phyloP scores from a whole-genome alignment of 2,113 vertebrate species.

The Chlorodrepanis virens region DNA sequence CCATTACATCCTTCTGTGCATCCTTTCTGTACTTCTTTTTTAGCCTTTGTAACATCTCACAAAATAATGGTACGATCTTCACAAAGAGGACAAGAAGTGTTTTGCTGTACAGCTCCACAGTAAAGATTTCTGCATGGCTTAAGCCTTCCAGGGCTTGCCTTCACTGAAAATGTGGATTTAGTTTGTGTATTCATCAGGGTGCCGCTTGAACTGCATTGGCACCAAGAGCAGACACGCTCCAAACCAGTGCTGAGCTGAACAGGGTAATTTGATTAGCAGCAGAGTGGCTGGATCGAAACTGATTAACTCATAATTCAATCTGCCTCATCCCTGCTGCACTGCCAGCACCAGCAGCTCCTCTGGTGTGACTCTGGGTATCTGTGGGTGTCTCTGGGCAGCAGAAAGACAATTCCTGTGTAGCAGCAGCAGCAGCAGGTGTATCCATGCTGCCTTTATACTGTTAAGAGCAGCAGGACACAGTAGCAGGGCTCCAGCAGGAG shows the following conservation, averaged over 20 bases:
- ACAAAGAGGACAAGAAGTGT: not conserved
- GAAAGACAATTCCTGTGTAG: not conserved
- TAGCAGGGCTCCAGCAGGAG: not conserved
- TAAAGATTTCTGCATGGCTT: not conserved
- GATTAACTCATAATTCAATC: not conserved
- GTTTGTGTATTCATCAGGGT: not conserved
- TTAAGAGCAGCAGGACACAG: not conserved
- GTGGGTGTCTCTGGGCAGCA: not conserved
- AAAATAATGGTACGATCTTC: not conserved
- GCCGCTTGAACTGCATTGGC: not conserved
- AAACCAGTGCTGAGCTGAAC: not conserved
- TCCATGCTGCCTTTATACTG: not conserved
- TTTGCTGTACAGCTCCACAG: not conserved
- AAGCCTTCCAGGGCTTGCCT: not conserved
- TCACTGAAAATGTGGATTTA: not conserved
- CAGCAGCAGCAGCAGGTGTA: not conserved
- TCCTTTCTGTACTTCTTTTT: not conserved
- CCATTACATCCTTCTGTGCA: not conserved
- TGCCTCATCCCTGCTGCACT: not conserved
- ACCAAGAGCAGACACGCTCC: not conserved
- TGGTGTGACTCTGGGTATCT: not conserved
- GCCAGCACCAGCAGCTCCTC: not conserved
- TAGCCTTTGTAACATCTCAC: not conserved
- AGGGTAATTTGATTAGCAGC: not conserved
- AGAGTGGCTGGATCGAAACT: not conserved